These are phyloP conservation scores for Malaclemys terrapin DNA, from an alignment of 2,113 vertebrate genomes.

Conservation along the genomic window DNA sequence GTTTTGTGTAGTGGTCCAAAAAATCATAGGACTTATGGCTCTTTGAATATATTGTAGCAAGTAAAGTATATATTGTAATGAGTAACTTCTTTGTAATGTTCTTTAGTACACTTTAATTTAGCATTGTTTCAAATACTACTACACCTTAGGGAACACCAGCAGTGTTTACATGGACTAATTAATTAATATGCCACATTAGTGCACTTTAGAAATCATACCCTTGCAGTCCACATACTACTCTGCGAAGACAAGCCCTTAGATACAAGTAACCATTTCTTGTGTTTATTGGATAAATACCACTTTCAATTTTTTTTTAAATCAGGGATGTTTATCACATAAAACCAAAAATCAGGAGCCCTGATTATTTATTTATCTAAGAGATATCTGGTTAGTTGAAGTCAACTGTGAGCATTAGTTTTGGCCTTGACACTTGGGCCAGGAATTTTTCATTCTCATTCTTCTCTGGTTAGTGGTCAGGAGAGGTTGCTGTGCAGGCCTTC, in stretches of 20 bases:
- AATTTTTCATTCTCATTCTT: neutral
- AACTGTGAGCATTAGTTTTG: neutral
- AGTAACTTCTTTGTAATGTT: neutral
- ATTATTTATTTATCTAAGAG: neutral
- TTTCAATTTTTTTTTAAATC: neutral
- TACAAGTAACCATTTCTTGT: neutral
- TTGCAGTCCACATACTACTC: neutral
- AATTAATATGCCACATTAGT: neutral
- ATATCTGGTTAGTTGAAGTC: neutral
- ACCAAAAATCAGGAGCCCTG: neutral
- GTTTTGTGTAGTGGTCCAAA: neutral
- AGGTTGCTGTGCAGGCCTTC: neutral
- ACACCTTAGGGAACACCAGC: neutral
- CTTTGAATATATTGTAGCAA: neutral
- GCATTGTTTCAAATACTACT: neutral
- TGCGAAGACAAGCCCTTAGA: neutral
- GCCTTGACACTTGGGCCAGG: neutral
- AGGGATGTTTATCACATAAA: neutral
- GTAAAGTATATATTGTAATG: neutral
- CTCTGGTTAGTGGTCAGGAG: neutral
- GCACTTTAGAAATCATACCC: neutral
- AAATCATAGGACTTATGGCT: neutral
- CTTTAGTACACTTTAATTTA: neutral
- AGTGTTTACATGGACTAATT: neutral
- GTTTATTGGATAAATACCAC: neutral